Evolutionary conservation across 2,797 vertebrate genomes (phyloP).

Genomic region (Macropodus opercularis): DNA sequence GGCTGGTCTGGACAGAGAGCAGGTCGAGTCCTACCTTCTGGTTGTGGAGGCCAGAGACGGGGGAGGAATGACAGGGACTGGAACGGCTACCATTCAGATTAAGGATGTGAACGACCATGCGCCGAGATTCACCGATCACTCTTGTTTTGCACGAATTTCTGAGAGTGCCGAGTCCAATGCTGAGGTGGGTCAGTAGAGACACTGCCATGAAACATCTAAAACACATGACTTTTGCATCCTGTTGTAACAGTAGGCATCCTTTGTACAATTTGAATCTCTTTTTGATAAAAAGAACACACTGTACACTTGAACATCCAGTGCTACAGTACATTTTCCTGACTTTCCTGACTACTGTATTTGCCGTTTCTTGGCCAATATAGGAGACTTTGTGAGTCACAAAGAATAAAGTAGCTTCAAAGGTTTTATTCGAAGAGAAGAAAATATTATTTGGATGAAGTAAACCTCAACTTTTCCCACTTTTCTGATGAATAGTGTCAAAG

Average conservation of each 20-base stretch:
- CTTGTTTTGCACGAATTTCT: slow-evolving; percentile 80
- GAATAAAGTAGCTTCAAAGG: neutral
- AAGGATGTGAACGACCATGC: slow-evolving; percentile 87
- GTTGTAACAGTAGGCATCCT: too few species aligned
- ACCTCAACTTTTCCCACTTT: too few species aligned
- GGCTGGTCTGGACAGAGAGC: slow-evolving; percentile 85
- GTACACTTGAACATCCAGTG: neutral
- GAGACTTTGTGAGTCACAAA: neutral
- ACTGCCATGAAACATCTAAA: too few species aligned
- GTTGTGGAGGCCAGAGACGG: slow-evolving; percentile 90
- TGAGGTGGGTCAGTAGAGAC: slow-evolving; percentile 61
- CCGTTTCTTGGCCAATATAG: neutral
- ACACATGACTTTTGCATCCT: too few species aligned
- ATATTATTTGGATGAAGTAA: too few species aligned
- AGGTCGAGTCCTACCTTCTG: slow-evolving; percentile 83
- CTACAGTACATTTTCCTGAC: neutral
- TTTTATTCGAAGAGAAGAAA: too few species aligned
- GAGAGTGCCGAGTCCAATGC: slow-evolving; percentile 84
- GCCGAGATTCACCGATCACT: slow-evolving; percentile 82
- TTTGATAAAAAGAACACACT: neutral
- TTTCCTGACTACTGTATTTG: neutral
- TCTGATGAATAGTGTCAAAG: too few species aligned
- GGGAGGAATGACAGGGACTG: slow-evolving; percentile 87
- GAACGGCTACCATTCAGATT: slow-evolving; percentile 86
- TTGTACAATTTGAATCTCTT: too few species aligned